phyloP scores from a whole-genome alignment of 1,140 invertebrate species.

The Cotesia vestalis region DNA sequence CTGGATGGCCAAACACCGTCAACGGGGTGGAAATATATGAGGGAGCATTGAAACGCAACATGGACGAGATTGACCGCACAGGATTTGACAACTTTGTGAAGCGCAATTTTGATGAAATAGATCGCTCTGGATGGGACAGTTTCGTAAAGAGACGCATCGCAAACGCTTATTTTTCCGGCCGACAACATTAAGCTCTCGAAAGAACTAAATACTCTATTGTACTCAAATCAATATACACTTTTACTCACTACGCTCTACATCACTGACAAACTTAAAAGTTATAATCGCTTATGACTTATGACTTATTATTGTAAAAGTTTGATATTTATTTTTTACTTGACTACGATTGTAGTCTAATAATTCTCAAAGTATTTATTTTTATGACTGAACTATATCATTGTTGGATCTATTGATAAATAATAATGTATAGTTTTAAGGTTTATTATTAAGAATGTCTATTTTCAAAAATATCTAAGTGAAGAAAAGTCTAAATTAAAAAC shows the following conservation, averaged over 20 bases:
- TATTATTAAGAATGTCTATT: too few relatives aligned
- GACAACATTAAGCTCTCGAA: constrained; percentile 18
- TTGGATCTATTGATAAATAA: too few relatives aligned
- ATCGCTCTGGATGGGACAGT: constrained; percentile 63
- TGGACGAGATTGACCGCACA: constrained; percentile 71
- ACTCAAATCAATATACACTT: too few relatives aligned
- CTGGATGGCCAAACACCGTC: constrained; percentile 28
- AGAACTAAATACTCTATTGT: not conserved
- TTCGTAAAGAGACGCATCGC: constrained; percentile 50
- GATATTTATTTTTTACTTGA: constrained; percentile 4
- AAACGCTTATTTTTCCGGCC: constrained; percentile 20
- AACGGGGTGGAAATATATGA: constrained; percentile 28
- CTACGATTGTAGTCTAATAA: too few relatives aligned
- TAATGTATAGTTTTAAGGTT: too few relatives aligned
- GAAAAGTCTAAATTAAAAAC: too few relatives aligned
- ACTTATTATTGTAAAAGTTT: not conserved
- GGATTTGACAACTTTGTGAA: constrained; percentile 65
- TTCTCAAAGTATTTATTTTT: too few relatives aligned
- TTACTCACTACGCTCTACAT: not conserved
- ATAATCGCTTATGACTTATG: not conserved
- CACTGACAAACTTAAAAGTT: constrained; percentile 4
- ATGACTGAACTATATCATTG: too few relatives aligned
- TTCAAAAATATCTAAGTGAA: too few relatives aligned
- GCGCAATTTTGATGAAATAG: constrained; percentile 73
- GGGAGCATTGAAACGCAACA: constrained; percentile 59